These are phyloP conservation scores for Crocuta crocuta DNA, from an alignment of 2,113 vertebrate genomes.

Conservation along the genomic window DNA sequence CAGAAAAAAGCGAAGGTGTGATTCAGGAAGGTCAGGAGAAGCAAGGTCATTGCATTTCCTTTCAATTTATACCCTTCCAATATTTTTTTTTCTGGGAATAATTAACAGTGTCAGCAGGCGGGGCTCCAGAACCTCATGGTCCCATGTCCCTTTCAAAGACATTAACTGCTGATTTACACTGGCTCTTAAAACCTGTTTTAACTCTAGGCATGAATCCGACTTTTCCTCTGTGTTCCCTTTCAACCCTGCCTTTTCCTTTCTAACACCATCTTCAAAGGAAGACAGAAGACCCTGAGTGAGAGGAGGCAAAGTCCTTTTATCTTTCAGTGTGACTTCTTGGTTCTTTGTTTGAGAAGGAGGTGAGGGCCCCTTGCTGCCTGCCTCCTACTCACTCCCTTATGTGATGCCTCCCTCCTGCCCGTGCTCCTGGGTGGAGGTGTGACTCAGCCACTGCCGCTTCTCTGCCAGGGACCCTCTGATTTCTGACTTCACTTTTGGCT, in stretches of 20 bases:
- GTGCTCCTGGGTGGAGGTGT: not conserved
- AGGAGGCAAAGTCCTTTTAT: slow-evolving; percentile 51
- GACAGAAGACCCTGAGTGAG: slow-evolving; percentile 54
- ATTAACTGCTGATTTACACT: not conserved
- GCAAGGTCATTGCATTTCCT: slow-evolving; percentile 8
- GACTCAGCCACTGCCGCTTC: not conserved
- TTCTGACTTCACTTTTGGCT: slow-evolving; percentile 36
- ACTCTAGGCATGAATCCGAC: slow-evolving; percentile 42
- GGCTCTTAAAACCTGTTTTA: not conserved
- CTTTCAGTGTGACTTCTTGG: slow-evolving; percentile 59
- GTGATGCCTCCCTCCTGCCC: not conserved
- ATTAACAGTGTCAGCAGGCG: not conserved
- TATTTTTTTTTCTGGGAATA: not conserved
- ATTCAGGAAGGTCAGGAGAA: not conserved
- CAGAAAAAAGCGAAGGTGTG: not conserved
- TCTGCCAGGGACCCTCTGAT: not conserved
- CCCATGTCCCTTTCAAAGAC: not conserved
- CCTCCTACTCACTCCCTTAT: no score
- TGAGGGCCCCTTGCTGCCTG: not conserved
- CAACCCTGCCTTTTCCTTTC: slow-evolving; percentile 68
- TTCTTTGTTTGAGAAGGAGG: slow-evolving; percentile 60
- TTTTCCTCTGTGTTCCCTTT: slow-evolving; percentile 65
- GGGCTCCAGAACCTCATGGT: not conserved
- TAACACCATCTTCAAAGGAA: slow-evolving; percentile 65
- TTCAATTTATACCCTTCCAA: not conserved